A percentile compares a stretch with the other conserved stretches of the same genome.
phyloP scores from a whole-genome alignment of 2,113 vertebrate genomes.

The Chauna torquata region DNA sequence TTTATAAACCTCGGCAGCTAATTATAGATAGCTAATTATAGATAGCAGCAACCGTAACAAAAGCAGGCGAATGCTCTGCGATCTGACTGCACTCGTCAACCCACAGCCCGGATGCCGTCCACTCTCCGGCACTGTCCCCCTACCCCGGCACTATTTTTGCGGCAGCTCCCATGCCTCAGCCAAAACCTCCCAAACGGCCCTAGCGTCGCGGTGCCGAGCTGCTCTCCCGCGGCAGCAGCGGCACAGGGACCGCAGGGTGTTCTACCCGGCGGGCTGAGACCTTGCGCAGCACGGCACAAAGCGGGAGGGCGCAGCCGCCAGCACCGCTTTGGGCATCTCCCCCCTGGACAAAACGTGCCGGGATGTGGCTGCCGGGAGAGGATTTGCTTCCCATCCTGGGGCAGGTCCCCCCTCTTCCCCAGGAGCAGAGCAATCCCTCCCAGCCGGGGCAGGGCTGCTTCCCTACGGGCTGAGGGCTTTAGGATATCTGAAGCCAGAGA shows the following conservation, averaged over 20 bases:
- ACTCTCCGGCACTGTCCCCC: background rate
- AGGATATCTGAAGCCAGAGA: background rate
- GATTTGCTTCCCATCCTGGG: background rate
- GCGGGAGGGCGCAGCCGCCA: background rate
- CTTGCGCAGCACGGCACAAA: background rate
- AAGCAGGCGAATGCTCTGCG: background rate
- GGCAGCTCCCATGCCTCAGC: background rate
- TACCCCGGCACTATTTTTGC: background rate
- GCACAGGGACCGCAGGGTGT: background rate
- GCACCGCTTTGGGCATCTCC: background rate
- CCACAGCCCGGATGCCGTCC: background rate
- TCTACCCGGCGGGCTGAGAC: background rate
- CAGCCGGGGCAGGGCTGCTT: background rate
- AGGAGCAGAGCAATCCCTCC: fast-evolving
- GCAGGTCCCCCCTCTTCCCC: fast-evolving
- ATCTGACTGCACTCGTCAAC: background rate
- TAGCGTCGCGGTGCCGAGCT: fast-evolving
- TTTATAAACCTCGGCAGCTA: constrained; percentile 41
- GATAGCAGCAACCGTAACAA: constrained; percentile 13
- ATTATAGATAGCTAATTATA: constrained; percentile 64
- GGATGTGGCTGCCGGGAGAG: background rate
- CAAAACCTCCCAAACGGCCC: fast-evolving
- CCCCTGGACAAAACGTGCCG: fast-evolving
- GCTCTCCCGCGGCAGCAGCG: background rate
- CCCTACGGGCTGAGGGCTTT: background rate